Conservation (phyloP, 2,888 invertebrate genomes). For the Agrotis puta region DNA sequence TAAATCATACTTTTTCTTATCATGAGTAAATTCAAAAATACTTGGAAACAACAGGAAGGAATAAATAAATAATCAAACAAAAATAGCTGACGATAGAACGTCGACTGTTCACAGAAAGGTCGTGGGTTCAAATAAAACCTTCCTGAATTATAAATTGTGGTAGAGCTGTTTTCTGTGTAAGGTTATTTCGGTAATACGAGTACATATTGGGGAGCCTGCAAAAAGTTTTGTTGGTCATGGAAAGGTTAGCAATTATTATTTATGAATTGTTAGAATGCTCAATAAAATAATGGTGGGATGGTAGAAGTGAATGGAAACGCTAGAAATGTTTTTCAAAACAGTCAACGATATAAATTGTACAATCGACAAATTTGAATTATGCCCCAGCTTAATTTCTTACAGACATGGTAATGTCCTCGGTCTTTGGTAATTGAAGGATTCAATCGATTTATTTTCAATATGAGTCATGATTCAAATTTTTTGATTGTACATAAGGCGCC, state of each 20-base stretch:
- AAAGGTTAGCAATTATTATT: not conserved
- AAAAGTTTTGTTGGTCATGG: slow-evolving; percentile 16
- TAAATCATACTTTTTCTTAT: not conserved
- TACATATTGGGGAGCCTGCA: not conserved
- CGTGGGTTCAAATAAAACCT: slow-evolving; percentile 14
- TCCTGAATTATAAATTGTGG: slow-evolving; percentile 44
- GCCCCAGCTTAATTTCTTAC: no score
- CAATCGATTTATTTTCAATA: no score
- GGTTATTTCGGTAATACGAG: slow-evolving; percentile 41
- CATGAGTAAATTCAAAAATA: slow-evolving; percentile 12
- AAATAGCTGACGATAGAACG: slow-evolving; percentile 20
- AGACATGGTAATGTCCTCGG: no score
- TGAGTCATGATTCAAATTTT: no score
- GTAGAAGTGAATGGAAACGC: no score
- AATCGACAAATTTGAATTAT: no score
- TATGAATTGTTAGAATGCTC: not conserved
- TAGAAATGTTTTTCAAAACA: no score
- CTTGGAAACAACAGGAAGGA: not conserved
- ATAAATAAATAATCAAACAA: slow-evolving; percentile 2
- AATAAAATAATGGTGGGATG: no score
- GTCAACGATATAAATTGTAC: no score
- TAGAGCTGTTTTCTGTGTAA: slow-evolving; percentile 39
- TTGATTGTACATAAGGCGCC: no score
- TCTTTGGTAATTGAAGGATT: no score
- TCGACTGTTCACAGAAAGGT: slow-evolving; percentile 24